A percentile compares a stretch with the other conserved stretches of the same genome.
Evolutionary conservation across 2,888 invertebrate genomes (phyloP).

Genomic region (Chloromyia formosa): DNA sequence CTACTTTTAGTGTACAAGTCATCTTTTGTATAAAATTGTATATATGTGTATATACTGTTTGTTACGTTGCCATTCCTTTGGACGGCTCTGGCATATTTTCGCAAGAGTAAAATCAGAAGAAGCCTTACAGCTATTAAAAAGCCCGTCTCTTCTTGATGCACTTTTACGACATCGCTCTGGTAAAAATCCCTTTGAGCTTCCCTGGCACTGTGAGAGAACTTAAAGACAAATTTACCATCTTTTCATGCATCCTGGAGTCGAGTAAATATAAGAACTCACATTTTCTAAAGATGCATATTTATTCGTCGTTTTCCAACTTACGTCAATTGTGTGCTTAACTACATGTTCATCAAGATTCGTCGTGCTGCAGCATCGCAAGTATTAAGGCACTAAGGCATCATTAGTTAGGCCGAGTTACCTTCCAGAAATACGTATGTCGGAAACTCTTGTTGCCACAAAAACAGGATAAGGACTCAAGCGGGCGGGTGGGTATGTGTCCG

Average conservation of each 20-base stretch:
- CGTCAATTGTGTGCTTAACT: constrained; percentile 52
- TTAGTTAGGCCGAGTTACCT: constrained; percentile 19
- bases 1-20: constrained; percentile 25
- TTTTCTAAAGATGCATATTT: constrained; percentile 51
- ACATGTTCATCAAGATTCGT: constrained; percentile 44
- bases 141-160: constrained; percentile 40
- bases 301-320: constrained; percentile 50
- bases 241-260: constrained; percentile 45
- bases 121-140: constrained; percentile 40
- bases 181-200: constrained; percentile 47
- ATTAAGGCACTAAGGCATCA: constrained; percentile 26
- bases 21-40: constrained; percentile 18
- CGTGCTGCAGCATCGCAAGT: constrained; percentile 23
- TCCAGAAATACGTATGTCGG: constrained; percentile 35
- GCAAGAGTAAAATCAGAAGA: constrained; percentile 35
- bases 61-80: constrained; percentile 29
- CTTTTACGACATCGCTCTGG: constrained; percentile 35
- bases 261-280: constrained; percentile 49
- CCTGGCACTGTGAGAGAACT: constrained; percentile 46
- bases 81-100: constrained; percentile 33
- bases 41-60: neutral
- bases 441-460: neutral
- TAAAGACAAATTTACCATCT: constrained; percentile 50
- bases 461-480: no score
- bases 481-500: neutral